Base-by-base conservation (phyloP, 2,888 invertebrate genomes). In the Tachina fera region DNA sequence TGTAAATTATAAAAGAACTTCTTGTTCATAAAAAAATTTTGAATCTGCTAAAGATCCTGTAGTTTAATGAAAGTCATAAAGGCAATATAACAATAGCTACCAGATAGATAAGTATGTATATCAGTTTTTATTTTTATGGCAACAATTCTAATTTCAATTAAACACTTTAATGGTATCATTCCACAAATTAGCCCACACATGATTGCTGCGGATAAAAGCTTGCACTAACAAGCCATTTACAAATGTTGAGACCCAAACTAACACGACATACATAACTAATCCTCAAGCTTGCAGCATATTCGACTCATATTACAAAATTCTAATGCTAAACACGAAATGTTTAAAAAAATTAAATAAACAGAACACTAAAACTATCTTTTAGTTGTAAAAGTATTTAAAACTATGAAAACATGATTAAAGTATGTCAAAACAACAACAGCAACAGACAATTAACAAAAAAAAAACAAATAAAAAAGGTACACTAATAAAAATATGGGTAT, bases 261-360 rank as follows among this genome's bases (percentile, higher is more conserved):
- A 85, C 81, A 81, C 70, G 77, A 85, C 85, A 82, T 75, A 85
- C 85, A 82, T 75, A 82, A 74, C 76, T 85, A 85, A 85, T 81
- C 85, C 78, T 60, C n/a, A 68, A 74, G 77, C 81, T 76, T 85
- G 74, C 74, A 78, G 70, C 70, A 81, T 58, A 61, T n/a, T 53
- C 49, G 70, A 78, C 68, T 82, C 85, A 56, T 61, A 70, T 82
- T 85, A 82, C 85, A 67, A 74, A 74, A 77, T 63, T 53, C 61
- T 53, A 49, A 51, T 61, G 68, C 74, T 85, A 53, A 68, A 70
- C 39, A 47, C 14, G 65, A 74, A 82, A 63, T 61, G 76, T 72
- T 58, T 47, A 63, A 63, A 78, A 65, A 65, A 10, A 47, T 14
- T 45, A 65, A 14, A 22, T 31, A 5, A 31, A 31, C 31, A 61